Evolutionary conservation across 92 coral and sea anemone species (phyloP).

Genomic region (Parazoanthus darwini): DNA sequence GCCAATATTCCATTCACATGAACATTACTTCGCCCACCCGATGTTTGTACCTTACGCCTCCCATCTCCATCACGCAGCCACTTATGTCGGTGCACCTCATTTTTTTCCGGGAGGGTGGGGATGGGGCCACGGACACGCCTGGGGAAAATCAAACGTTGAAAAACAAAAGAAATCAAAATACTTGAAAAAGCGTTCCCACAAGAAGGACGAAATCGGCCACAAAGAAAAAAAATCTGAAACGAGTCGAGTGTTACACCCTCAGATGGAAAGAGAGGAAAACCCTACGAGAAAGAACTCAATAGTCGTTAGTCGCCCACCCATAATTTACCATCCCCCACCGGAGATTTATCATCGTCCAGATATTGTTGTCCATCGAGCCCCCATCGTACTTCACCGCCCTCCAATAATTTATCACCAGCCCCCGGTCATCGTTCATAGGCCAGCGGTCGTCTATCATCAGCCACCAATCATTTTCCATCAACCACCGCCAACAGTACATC

Average conservation of each 20-base stretch:
- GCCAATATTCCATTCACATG: conserved; percentile 81
- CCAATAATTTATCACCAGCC: conserved; percentile 98
- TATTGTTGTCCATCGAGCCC: conserved; percentile 98
- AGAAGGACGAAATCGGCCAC: conserved; percentile 41
- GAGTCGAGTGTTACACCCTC: conserved; percentile 54
- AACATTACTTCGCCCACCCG: conserved; percentile 75
- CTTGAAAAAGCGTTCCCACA: conserved; percentile 32
- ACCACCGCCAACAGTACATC: conserved; percentile 95
- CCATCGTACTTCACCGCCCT: conserved; percentile 96
- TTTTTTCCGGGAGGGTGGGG: conserved; percentile 66
- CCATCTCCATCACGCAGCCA: conserved; percentile 66
- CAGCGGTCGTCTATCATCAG: conserved; percentile 99
- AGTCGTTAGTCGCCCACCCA: conserved; percentile 96
- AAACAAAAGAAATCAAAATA: conserved; percentile 47
- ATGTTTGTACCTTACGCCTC: conserved; percentile 69
- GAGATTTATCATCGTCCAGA: conserved; percentile 99
- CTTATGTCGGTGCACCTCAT: conserved; percentile 79
- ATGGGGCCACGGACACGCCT: conserved; percentile 61
- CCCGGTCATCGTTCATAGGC: conserved; percentile 97
- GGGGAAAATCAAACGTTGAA: conserved; percentile 86
- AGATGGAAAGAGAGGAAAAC: conserved; percentile 68
- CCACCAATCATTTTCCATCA: conserved; percentile 96
- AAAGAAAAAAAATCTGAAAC: conserved; percentile 37
- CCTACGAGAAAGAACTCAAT: conserved; percentile 87
- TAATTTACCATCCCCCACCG: conserved; percentile 98